A percentile compares a stretch with the other conserved stretches of the same genome.
These are phyloP conservation scores for Anhinga anhinga DNA, from an alignment of 2,113 vertebrate species.

Conservation along the genomic window DNA sequence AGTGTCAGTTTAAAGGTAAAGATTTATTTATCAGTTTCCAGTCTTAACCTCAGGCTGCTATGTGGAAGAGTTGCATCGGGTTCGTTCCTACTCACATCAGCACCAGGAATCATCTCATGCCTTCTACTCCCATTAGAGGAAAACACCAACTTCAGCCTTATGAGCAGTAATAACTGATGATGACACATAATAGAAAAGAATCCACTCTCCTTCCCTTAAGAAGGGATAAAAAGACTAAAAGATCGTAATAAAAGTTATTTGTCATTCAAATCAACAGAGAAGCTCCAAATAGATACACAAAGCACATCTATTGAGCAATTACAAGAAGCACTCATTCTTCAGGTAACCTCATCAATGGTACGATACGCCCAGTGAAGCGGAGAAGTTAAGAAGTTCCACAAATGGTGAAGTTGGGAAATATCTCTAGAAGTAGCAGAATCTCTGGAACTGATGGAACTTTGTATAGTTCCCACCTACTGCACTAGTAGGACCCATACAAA, in stretches of 20 bases:
- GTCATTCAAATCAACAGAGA: constrained; percentile 10
- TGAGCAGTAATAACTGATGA: background rate
- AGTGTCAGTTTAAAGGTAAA: constrained; percentile 51
- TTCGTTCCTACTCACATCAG: background rate
- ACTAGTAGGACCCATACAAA: background rate
- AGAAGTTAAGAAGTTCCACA: background rate
- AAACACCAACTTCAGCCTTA: background rate
- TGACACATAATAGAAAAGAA: background rate
- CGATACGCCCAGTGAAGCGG: fast-evolving
- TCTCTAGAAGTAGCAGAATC: background rate
- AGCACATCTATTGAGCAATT: background rate
- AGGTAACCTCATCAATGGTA: background rate
- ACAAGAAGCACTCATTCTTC: background rate
- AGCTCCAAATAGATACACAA: background rate
- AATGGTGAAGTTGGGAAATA: background rate
- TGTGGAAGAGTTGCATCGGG: background rate
- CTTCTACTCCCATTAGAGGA: background rate
- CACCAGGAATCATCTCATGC: background rate
- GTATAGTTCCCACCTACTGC: background rate
- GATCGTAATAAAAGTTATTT: background rate
- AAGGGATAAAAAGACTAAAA: background rate
- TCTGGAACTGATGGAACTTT: background rate
- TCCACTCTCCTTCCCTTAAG: background rate
- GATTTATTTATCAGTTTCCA: constrained; percentile 26
- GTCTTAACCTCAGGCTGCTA: constrained; percentile 17